phyloP scores from a whole-genome alignment of 2,888 invertebrate species.

The Thecocarcelia acutangulata region DNA sequence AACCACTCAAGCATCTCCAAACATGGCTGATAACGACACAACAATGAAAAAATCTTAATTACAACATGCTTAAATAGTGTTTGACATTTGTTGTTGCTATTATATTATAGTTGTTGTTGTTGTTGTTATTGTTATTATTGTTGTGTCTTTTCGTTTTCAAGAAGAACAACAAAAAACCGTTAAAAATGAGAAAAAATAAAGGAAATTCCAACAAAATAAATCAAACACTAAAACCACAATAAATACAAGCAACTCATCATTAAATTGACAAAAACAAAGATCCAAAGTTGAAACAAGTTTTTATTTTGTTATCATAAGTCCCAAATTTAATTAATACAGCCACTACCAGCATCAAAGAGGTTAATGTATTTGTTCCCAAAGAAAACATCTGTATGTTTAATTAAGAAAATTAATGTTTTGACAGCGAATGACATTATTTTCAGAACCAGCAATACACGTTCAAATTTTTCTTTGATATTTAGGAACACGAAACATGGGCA shows the following conservation, averaged over 20 bases:
- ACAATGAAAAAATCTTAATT: conserved; percentile 51
- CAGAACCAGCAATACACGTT: too few species aligned
- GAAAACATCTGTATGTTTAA: too few species aligned
- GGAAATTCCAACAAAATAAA: conserved; percentile 38
- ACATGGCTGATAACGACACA: conserved; percentile 25
- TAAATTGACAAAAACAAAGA: conserved; percentile 27
- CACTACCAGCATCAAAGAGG: too few species aligned
- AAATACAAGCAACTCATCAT: conserved; percentile 51
- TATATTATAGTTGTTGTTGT: neutral
- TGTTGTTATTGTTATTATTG: neutral
- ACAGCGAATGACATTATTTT: too few species aligned
- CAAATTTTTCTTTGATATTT: too few species aligned
- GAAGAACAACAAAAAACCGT: conserved; percentile 11
- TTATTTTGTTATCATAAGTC: too few species aligned
- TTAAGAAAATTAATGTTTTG: too few species aligned
- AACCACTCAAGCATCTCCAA: conserved; percentile 21
- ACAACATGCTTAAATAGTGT: conserved; percentile 52
- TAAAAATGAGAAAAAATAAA: conserved; percentile 6
- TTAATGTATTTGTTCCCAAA: too few species aligned
- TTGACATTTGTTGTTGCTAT: conserved; percentile 35
- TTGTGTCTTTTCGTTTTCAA: conserved; percentile 10
- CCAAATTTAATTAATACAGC: too few species aligned
- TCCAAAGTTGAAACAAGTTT: too few species aligned
- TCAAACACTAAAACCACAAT: conserved; percentile 36
- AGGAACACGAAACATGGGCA: too few species aligned